Base-by-base conservation (phyloP, 2,888 invertebrate genomes). In the Eilema sororculum region DNA sequence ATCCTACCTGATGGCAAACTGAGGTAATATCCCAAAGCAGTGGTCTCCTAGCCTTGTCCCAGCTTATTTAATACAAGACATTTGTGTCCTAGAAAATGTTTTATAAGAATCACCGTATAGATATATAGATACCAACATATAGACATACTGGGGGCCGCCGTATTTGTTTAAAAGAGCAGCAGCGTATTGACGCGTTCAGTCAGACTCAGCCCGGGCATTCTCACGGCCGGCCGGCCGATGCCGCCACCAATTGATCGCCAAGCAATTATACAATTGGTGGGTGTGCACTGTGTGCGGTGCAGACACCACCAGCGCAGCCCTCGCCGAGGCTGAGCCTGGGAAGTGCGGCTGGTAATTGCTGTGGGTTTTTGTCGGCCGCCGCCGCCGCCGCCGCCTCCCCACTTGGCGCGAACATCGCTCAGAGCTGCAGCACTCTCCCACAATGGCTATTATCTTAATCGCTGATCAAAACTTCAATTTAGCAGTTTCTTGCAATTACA, bases 181-280 rank as follows among this genome's bases (percentile, higher is more conserved):
- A 41, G 41, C 16, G 41, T 16, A 16, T 3, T 10, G 41, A 13
- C 16, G 16, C 0, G 13, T 20, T 25, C 13, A 25, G 24, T 25
- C 13, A 25, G 24, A 24, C 5, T n/a, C n/a, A 46, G 41, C 16
- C 30, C 10, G 41, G 9, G 60, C 4, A 71, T 73, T 80, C 78
- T 73, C 80, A 80, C 82, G 67, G 71, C 57, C 22, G 57, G 57
- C 0, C n/a, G n/a, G 78, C 75, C 65, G 72, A n/a, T 73, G 72
- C 63, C 76, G 63, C 76, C 84, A 77, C 69, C 89, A 89, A 87
- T 89, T 90, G 89, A 89, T 89, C 81, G 84, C 80, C 71, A 81
- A 77, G 81, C 90, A 91, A 93, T 93, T 93, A 93, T 87, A 89
- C 90, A 92, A 93, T 93, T 91, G 90, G 73, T 82, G 81, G 78